Evolutionary conservation across 2,797 vertebrate genomes (phyloP).

Genomic region (Scleropages formosus): DNA sequence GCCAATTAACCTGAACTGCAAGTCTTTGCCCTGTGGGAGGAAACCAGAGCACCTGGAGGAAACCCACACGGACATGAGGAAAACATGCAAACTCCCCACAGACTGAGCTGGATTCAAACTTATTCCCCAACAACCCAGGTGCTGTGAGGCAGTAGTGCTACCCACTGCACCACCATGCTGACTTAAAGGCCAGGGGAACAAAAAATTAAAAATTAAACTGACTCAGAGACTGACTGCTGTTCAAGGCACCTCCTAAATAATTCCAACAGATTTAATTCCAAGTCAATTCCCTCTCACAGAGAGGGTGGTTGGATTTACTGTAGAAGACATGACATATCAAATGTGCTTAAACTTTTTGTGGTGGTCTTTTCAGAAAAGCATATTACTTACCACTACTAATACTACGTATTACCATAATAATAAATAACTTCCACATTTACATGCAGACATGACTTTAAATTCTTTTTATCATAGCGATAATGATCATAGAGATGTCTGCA

Average conservation of each 20-base stretch:
- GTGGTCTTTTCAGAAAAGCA: not conserved
- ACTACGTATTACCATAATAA: not conserved
- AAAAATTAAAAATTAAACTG: constrained; percentile 5
- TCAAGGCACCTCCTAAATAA: constrained; percentile 11
- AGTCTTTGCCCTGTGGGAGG: too few species aligned
- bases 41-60: too few species aligned
- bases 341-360: not conserved
- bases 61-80: too few species aligned
- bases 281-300: constrained; percentile 7
- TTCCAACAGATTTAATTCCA: not conserved
- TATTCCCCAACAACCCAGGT: too few species aligned
- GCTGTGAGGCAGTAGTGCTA: too few species aligned
- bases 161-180: too few species aligned
- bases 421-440: not conserved
- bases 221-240: constrained; percentile 3
- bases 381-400: not conserved
- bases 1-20: too few species aligned
- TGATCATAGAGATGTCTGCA: too few species aligned
- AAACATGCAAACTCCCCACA: too few species aligned
- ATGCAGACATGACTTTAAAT: too few species aligned
- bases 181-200: not conserved
- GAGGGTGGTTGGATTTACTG: constrained; percentile 2
- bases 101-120: too few species aligned
- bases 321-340: constrained; percentile 5
- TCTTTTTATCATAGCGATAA: too few species aligned